These are phyloP conservation scores for Psophia crepitans DNA, from an alignment of 2,113 vertebrate species.

Conservation along the genomic window DNA sequence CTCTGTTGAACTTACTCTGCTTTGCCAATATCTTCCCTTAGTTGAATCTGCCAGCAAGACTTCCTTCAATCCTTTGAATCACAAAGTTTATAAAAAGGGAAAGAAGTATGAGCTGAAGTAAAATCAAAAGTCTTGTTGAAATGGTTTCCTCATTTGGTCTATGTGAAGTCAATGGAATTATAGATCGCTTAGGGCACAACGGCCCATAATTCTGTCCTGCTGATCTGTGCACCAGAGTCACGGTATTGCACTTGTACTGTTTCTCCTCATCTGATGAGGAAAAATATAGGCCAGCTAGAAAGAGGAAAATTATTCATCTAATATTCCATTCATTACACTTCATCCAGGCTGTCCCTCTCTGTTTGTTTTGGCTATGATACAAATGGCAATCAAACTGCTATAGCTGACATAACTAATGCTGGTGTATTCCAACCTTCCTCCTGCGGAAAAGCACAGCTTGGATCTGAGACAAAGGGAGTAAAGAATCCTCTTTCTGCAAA, in stretches of 20 bases:
- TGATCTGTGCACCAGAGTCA: background rate
- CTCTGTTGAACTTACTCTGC: background rate
- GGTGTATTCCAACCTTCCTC: background rate
- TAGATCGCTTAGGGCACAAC: accelerated
- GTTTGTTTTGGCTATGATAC: background rate
- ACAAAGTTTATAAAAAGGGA: background rate
- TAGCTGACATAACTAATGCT: background rate
- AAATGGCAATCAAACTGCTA: background rate
- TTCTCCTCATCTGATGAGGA: background rate
- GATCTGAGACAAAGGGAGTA: background rate
- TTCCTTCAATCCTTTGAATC: background rate
- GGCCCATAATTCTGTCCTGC: background rate
- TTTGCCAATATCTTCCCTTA: background rate
- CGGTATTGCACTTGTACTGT: background rate
- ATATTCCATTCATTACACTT: background rate
- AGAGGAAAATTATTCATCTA: background rate
- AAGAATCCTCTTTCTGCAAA: background rate
- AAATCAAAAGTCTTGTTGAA: background rate
- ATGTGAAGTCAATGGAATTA: background rate
- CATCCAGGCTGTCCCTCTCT: background rate
- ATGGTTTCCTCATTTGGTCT: background rate
- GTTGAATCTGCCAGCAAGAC: background rate
- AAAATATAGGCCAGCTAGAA: background rate
- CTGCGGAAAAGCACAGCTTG: background rate
- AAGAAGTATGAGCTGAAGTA: background rate